Base-by-base conservation (phyloP, 30 jellyfish, hydroid and myxozoan species). In the Cassiopea andromeda region DNA sequence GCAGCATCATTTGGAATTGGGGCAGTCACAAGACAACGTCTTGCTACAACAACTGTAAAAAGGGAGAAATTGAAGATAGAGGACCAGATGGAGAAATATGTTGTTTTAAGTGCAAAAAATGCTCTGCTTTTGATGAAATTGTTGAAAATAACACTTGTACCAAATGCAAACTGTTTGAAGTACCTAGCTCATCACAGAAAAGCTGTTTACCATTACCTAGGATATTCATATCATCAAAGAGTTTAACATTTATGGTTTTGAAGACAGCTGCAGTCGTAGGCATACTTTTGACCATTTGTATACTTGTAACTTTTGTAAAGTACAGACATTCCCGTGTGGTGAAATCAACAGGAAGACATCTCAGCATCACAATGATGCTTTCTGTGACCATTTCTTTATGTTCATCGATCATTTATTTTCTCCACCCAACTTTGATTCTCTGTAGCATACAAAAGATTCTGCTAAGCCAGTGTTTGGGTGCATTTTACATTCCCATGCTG, bases 401-500 rank as follows among this genome's bases (percentile, higher is more conserved):
- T 5, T 7, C 91, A 19, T 8, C 75, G 15, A 10, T 48, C 12
- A 74, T 70, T 44, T 82, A 66, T 76, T 46, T 82, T 15, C 50
- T 69, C 45, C 16, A 68, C 1, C 91, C 91, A 19, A 82, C 76
- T n/a, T 1, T 14, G 82, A 1, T 54, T 59, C 50, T 82, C 15
- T 92, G 97, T 69, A 80, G 87, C 44, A 58, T 67, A 15, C 97
- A 77, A 18, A 50, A 78, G 61, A 1, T 93, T 14, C 59, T 88
- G 57, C 38, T 80, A 45, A 92, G 98, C 27, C 83, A 82, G 68
- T 58, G 97, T 10, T 85, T 87, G 17, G 74, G 94, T 13, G 74
- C 77, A 14, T 88, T 88, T 60, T 93, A 85, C 73, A 89, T 97
- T 13, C 98, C 98, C 15, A 67, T 93, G 19, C 90, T 93, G 16